These are phyloP conservation scores for Castor canadensis DNA, from an alignment of 2,113 vertebrate genomes.

Conservation along the genomic window DNA sequence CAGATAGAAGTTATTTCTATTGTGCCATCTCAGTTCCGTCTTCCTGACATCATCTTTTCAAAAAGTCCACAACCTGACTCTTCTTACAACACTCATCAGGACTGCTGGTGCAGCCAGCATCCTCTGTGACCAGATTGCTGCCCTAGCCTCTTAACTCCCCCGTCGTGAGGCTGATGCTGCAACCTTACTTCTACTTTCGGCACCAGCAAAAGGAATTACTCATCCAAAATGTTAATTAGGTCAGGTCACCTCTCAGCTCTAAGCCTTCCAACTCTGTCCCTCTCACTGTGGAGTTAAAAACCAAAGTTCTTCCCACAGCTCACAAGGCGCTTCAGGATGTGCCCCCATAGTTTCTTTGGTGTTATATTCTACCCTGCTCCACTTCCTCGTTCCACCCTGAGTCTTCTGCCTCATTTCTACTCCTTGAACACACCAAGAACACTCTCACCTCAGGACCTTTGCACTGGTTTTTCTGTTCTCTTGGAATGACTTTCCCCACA, in stretches of 20 bases:
- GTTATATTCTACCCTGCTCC: background rate
- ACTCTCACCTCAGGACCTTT: background rate
- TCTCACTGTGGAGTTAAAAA: background rate
- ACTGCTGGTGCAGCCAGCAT: background rate
- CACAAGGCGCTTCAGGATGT: rapidly evolving
- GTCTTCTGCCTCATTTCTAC: background rate
- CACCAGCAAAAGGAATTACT: no score
- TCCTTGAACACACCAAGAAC: background rate
- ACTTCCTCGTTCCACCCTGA: background rate
- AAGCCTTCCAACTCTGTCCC: background rate
- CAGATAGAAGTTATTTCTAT: no score
- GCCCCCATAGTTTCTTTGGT: background rate
- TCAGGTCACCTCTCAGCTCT: background rate
- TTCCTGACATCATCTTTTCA: background rate
- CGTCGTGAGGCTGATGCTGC: rapidly evolving
- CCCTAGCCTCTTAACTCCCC: rapidly evolving
- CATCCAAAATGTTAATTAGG: background rate
- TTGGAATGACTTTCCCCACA: background rate
- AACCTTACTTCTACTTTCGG: no score
- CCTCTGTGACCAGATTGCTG: background rate
- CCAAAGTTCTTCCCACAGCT: background rate
- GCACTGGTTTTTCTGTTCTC: background rate
- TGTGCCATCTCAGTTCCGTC: no score
- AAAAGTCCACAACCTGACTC: background rate
- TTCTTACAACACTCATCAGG: background rate